A percentile compares a stretch with the other conserved stretches of the same genome.
Evolutionary conservation across 2,113 vertebrate genomes (phyloP).

Genomic region (Thinocorus orbignyianus): DNA sequence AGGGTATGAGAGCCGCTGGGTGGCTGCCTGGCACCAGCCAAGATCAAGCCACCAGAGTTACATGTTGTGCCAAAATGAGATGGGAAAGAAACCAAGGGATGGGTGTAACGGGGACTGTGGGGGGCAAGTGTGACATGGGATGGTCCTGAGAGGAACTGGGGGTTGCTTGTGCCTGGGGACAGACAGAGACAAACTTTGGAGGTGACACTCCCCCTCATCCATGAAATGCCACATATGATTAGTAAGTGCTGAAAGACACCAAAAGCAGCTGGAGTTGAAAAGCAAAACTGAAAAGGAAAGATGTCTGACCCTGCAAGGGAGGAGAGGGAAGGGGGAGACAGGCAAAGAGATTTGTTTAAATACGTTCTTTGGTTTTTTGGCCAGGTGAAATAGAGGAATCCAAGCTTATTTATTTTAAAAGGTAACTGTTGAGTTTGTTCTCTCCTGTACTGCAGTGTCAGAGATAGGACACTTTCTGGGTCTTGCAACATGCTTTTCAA

Average conservation of each 20-base stretch:
- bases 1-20: background rate
- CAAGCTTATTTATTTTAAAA: background rate
- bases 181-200: background rate
- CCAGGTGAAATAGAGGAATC: background rate
- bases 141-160: background rate
- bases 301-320: background rate
- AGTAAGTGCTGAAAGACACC: background rate
- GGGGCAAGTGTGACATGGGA: background rate
- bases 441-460: background rate
- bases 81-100: background rate
- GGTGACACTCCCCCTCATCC: background rate
- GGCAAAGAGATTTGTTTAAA: background rate
- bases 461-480: background rate
- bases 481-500: background rate
- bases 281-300: background rate
- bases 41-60: background rate
- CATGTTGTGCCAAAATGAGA: background rate
- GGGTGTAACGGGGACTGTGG: rapidly evolving
- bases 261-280: background rate
- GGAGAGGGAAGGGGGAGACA: background rate
- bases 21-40: background rate
- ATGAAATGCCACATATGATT: background rate
- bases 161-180: background rate
- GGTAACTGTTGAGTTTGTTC: background rate
- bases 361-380: background rate